Evolutionary conservation across 1,140 invertebrate species (phyloP), one percentile per base, ranked within the genome.

Genomic region (Micrasema longulum): DNA sequence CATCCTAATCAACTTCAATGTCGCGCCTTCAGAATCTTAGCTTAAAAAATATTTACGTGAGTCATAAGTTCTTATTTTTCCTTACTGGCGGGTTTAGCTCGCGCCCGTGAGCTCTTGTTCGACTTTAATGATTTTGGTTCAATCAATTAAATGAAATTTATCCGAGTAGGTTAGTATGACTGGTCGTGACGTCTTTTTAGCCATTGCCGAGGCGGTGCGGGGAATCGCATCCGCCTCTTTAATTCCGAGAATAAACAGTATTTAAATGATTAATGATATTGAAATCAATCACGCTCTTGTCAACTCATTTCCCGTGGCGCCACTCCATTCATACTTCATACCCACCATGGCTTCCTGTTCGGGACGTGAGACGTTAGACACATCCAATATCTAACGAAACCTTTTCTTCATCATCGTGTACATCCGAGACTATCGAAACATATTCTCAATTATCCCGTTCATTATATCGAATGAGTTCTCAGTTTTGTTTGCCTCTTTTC

Each of bases 231-330:
- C 22, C 22, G 23, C 41, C 26, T 65, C 11, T 48, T 47, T 47
- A 47, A 65, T 47, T 65, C 22, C 23, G n/a, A 47, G 20, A 65
- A 35, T 65, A 65, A 48, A 35, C 63, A 16, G 47, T 65, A 63
- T 63, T 63, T 63, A 65, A 65, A 69, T 69, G 72, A 73, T 73
- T 69, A 73, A 73, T 66, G 72, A 73, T 69, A 38, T 9, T 23
- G 47, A 45, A 64, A 73, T 73, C 67, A 69, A 73, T 73, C 72
- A 69, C 43, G 57, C 14, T 69, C 48, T 69, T 69, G 72, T 73
- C 72, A 69, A 73, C 72, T 48, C 57, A 55, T 73, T 73, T 73
- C 67, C 67, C 67, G 66, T 62, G 72, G 67, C 60, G 60, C 63
- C 65, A 41, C 35, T 55, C 62, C n/a, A 67, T n/a, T n/a, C n/a